Base-by-base conservation (phyloP, 2,888 invertebrate species). In the Leucozona laternaria region DNA sequence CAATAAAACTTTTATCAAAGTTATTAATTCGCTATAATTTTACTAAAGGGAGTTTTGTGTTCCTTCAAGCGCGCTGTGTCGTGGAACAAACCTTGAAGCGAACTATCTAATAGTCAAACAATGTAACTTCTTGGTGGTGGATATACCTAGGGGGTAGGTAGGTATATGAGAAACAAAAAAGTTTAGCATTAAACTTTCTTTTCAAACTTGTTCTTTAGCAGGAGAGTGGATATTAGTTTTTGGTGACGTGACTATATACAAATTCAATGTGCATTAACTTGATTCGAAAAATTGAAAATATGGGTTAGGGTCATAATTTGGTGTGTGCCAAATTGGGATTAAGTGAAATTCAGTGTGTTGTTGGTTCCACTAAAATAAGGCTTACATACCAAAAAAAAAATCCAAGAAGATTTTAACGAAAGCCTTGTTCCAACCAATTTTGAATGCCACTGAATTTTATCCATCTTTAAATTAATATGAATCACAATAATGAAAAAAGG, bases 21-120 rank as follows among this genome's bases (percentile, higher is more conserved):
- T 25, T 55, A 70, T 70, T 55, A 43, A 70, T 70, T 70, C 37
- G 55, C 40, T 70, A 17, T 37, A 55, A 64, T 64, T 64, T 13
- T 13, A 20, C 20, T 20, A 2, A 20, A 31, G 20, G 22, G 13
- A 60, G 57, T 43, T 62, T 25, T 17, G 15, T 62, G 4, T 20
- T 57, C 57, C 6, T 55, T 31, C 15, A 31, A 1, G 17, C 11
- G 15, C 15, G 1, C n/a, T 43, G 2, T 25, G n/a, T 25, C 10
- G n/a, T 25, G n/a, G 25, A 62, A 25, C 1, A 43, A n/a, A 11
- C 11, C 20, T 20, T 20, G 1, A 48, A 20, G 2, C 45, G 3
- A 11, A 8, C 5, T 48, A 48, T 20, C 2, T n/a, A 48, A 13
- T 45, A 17, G 45, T 17, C 17, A 45, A 45, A 45, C 45, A 45